These are phyloP conservation scores for Neosilurus hyrtlii DNA, from an alignment of 2,797 vertebrate genomes.

Conservation along the genomic window DNA sequence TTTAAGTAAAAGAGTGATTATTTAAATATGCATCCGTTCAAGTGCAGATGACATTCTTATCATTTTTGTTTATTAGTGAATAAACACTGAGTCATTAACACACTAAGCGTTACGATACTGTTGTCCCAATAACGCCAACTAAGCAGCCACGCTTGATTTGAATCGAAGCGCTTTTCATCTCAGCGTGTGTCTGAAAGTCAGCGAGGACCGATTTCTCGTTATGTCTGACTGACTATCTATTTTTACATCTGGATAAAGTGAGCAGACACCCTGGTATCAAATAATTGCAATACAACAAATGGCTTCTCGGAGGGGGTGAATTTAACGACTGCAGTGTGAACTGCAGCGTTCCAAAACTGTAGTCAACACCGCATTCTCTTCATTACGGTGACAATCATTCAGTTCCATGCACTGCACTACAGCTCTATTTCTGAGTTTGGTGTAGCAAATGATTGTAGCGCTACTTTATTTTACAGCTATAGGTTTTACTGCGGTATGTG, in stretches of 20 bases:
- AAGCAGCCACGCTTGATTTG: background rate
- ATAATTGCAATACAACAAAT: constrained; percentile 60
- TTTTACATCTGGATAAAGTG: constrained; percentile 75
- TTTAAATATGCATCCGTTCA: background rate
- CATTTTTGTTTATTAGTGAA: background rate
- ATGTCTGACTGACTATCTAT: constrained; percentile 72
- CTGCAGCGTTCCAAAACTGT: constrained; percentile 14
- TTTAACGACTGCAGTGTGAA: constrained; percentile 64
- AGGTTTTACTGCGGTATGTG: background rate
- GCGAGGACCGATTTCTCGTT: constrained; percentile 69
- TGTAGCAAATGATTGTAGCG: background rate
- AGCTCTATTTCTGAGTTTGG: background rate
- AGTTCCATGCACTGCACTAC: background rate
- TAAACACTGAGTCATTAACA: background rate
- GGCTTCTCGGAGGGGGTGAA: constrained; percentile 69
- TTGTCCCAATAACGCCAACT: background rate
- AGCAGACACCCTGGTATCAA: constrained; percentile 69
- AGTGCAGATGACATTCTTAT: background rate
- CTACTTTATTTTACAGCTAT: background rate
- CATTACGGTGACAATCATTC: background rate
- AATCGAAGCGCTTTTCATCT: constrained; percentile 2
- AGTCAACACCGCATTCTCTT: constrained; percentile 6
- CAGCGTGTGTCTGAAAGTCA: constrained; percentile 64
- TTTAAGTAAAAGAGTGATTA: background rate
- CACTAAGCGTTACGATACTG: background rate